Percentiles rank a stretch among this genome's conserved stretches.
These are phyloP conservation scores for Bubo bubo DNA, from an alignment of 2,113 vertebrate species.

Conservation along the genomic window DNA sequence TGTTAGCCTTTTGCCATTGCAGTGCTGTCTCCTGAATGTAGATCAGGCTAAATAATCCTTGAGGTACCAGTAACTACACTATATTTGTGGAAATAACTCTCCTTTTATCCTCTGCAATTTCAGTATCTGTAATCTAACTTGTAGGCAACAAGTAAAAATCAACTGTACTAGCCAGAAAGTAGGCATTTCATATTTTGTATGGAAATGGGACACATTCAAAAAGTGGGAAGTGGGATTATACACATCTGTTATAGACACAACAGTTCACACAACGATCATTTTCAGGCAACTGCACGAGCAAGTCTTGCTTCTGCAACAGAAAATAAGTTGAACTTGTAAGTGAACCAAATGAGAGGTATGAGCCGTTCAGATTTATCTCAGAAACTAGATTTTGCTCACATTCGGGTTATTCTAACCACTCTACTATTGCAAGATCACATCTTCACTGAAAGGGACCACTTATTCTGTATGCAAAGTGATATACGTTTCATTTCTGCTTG, in stretches of 20 bases:
- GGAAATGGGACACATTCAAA: neutral
- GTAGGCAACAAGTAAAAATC: neutral
- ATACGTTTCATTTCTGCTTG: neutral
- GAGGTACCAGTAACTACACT: neutral
- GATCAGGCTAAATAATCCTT: conserved; percentile 13
- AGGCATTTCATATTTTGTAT: neutral
- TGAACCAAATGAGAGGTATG: neutral
- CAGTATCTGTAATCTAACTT: neutral
- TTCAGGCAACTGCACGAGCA: neutral
- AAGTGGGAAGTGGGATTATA: neutral
- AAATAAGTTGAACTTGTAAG: neutral
- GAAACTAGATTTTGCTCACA: neutral
- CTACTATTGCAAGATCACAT: neutral
- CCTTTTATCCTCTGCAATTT: neutral
- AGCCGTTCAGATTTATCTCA: neutral
- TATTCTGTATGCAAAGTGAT: neutral
- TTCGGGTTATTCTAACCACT: neutral
- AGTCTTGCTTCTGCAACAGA: neutral
- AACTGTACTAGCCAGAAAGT: neutral
- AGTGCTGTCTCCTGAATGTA: conserved; percentile 25
- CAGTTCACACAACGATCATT: neutral
- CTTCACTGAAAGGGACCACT: neutral
- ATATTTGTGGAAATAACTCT: conserved; percentile 28
- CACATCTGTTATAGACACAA: conserved; percentile 3
- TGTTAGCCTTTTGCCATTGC: conserved; percentile 29